A percentile compares a stretch with the other conserved stretches of the same genome.
phyloP scores from a whole-genome alignment of 2,797 vertebrate genomes.

The Mormyrus proboscirostris region DNA sequence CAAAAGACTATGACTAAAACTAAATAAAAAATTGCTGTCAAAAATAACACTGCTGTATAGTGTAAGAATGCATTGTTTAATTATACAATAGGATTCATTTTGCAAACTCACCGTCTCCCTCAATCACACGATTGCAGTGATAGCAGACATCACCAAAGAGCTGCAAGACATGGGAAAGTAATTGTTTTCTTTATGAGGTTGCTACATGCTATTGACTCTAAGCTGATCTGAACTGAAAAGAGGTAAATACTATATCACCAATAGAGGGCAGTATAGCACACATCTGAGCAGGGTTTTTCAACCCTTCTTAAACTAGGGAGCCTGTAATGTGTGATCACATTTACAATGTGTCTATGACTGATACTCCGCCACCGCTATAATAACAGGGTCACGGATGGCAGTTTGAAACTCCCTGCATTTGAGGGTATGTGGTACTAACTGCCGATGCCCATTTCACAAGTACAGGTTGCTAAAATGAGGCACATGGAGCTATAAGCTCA shows the following conservation, averaged over 20 bases:
- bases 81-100: neutral
- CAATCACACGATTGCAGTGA: conserved; percentile 94
- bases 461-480: neutral
- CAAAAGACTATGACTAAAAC: no score
- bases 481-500: neutral
- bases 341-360: neutral
- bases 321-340: neutral
- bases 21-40: no score
- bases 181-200: neutral
- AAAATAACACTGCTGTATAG: neutral
- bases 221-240: neutral
- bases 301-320: neutral
- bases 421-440: neutral
- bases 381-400: neutral
- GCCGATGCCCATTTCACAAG: neutral
- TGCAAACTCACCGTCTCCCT: conserved; percentile 77
- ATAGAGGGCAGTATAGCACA: neutral
- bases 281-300: neutral
- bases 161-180: conserved; percentile 50
- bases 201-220: neutral
- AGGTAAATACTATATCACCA: neutral
- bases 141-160: conserved; percentile 95
- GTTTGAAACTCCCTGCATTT: neutral
- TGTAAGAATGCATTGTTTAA: neutral
- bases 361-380: neutral